Conservation (phyloP, 2,797 vertebrate species). For the Cyprinodon diabolis region DNA sequence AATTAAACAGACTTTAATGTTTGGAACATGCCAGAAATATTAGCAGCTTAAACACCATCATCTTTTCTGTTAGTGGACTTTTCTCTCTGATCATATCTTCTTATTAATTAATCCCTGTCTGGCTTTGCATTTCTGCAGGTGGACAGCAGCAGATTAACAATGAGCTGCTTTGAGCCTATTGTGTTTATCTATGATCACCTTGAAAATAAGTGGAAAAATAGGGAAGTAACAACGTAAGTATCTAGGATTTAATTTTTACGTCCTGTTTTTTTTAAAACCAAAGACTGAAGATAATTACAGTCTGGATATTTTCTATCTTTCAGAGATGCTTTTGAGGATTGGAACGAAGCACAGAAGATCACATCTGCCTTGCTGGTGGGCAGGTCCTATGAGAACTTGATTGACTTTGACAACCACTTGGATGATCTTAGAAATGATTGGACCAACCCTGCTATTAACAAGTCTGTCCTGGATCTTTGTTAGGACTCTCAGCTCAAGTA, state of each 20-base stretch:
- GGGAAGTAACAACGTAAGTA: slow-evolving; percentile 91
- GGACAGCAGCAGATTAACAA: slow-evolving; percentile 91
- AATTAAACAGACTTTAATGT: neutral
- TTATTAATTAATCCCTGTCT: neutral
- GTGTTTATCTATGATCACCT: slow-evolving; percentile 93
- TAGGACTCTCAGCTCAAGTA: slow-evolving; percentile 63
- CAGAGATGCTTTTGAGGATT: slow-evolving; percentile 96
- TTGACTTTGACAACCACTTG: slow-evolving; percentile 98
- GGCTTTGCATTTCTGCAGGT: slow-evolving; percentile 74
- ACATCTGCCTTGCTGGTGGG: slow-evolving; percentile 89
- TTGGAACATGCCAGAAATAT: neutral
- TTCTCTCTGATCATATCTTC: neutral
- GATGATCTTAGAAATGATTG: slow-evolving; percentile 98
- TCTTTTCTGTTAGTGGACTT: neutral
- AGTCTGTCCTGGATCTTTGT: slow-evolving; percentile 94
- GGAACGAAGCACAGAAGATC: slow-evolving; percentile 94
- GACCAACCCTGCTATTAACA: slow-evolving; percentile 98
- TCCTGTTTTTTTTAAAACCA: neutral
- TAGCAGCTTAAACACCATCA: neutral
- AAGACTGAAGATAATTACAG: neutral
- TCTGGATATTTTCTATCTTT: slow-evolving; percentile 25
- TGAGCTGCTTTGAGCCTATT: slow-evolving; percentile 90
- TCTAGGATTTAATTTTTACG: neutral
- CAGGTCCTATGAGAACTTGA: slow-evolving; percentile 91
- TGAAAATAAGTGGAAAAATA: slow-evolving; percentile 95